Evolutionary conservation across 2,113 vertebrate species (phyloP), one percentile per base, ranked within the genome.

Genomic region (Rhombomys opimus): DNA sequence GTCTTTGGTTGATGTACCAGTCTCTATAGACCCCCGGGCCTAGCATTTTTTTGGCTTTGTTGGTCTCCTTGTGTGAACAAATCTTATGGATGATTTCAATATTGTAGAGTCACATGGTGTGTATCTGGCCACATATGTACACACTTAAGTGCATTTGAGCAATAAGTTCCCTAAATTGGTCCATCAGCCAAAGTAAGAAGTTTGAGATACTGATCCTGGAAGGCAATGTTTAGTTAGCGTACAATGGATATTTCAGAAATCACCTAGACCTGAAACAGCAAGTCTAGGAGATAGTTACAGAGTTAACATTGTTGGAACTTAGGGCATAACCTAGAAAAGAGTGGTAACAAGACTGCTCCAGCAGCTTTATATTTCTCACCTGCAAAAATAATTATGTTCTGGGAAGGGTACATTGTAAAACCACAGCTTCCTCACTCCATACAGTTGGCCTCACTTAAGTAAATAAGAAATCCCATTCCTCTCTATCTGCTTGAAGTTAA

Each of bases 211-310:
- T 85, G 11, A 2, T n/a, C 14, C 13, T 32, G 5, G 9, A 1
- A 87, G 46, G 84, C 30, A 94, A 77, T 80, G 92, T 38, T 6
- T 41, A 91, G 17, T 54, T 91, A 77, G 87, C 76, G 41, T 72
- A 91, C 87, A 96, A 92, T 76, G 0, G 0, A 12, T 59, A 15
- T 70, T 46, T 81, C 46, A 59, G 2, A 8, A 25, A 0, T 63
- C 25, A 95, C 4, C 9, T 41, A 89, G 20, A 50, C 2, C 13
- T 76, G 25, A 87, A 93, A 90, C 77, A 90, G 18, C 88, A 23
- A 95, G 63, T 2, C 67, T 0, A 90, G 15, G n/a, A 89, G 20
- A 95, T 91, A 52, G 85, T 76, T 59, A 90, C 18, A 90, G 59
- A 89, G 15, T 67, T 93, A 86, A 57, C 18, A 88, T 70, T 11